Conservation (phyloP, 2,888 invertebrate species). For the Ischnura elegans region DNA sequence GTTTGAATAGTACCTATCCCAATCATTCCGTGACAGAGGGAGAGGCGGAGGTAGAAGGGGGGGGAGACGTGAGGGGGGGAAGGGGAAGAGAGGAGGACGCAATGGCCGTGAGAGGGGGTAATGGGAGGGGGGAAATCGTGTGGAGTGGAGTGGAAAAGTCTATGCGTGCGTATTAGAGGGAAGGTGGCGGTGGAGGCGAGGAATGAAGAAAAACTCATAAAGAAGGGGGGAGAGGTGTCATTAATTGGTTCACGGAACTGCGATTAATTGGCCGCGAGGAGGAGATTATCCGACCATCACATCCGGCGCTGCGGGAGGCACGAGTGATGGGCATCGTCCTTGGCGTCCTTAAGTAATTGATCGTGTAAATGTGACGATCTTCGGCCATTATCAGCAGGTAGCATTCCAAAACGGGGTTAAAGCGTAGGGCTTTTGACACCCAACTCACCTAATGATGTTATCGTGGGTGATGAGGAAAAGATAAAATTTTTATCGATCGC, state of each 20-base stretch:
- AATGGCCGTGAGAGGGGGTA: background rate
- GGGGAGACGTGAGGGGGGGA: background rate
- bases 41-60: background rate
- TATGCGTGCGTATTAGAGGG: background rate
- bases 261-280: constrained; percentile 3
- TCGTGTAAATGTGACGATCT: background rate
- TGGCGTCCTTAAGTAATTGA: constrained; percentile 31
- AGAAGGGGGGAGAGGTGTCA: background rate
- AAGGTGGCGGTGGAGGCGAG: background rate
- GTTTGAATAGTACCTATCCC: no score
- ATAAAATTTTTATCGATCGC: background rate
- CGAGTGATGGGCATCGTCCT: background rate
- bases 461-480: background rate
- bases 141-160: background rate
- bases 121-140: background rate
- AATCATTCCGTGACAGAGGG: no score
- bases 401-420: background rate
- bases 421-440: background rate
- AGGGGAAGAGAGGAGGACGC: background rate
- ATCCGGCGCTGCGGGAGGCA: background rate
- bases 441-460: background rate
- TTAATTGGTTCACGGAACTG: constrained; percentile 21
- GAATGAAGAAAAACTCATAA: background rate
- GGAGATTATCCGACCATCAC: background rate
- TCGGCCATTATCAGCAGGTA: background rate